Evolutionary conservation across 2,797 vertebrate species (phyloP).

Genomic region (Pseudochaenichthys georgianus): DNA sequence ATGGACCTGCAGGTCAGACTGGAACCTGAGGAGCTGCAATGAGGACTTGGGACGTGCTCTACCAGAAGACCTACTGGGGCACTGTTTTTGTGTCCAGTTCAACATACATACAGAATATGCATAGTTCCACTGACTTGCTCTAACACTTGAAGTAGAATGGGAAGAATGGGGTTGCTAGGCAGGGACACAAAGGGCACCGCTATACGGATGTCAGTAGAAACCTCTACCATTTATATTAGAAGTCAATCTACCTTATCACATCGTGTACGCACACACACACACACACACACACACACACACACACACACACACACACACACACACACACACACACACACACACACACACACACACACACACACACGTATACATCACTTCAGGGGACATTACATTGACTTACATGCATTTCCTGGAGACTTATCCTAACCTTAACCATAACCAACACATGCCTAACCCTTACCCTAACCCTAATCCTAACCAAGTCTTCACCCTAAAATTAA

Average conservation of each 20-base stretch:
- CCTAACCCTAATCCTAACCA: too few relatives aligned
- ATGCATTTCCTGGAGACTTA: too few relatives aligned
- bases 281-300: too few relatives aligned
- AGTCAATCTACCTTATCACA: slow-evolving; percentile 84
- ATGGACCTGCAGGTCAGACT: too few relatives aligned
- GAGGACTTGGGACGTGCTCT: too few relatives aligned
- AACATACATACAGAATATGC: slow-evolving; percentile 1
- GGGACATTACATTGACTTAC: too few relatives aligned
- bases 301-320: slow-evolving; percentile 26
- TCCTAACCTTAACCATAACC: too few relatives aligned
- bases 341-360: slow-evolving; percentile 22
- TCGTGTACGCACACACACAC: slow-evolving; percentile 32
- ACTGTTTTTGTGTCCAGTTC: too few relatives aligned
- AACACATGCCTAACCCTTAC: too few relatives aligned
- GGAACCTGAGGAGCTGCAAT: too few relatives aligned
- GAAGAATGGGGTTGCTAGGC: slow-evolving; percentile 61
- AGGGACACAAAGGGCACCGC: slow-evolving; percentile 77
- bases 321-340: slow-evolving; percentile 16
- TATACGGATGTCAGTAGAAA: slow-evolving; percentile 76
- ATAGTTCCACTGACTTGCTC: slow-evolving; percentile 21
- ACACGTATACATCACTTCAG: not conserved
- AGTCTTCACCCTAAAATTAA: too few relatives aligned
- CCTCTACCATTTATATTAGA: slow-evolving; percentile 77
- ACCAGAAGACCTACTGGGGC: too few relatives aligned
- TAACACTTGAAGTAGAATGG: not conserved